Conservation (phyloP, 2,113 vertebrate genomes). For the sheep (Ovis aries) region ARS-UI_Ramb_v3.0 NC_056080.1:96160001-96160500, state of each 20-base stretch:
- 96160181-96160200: background rate
- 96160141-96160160: background rate
- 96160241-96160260: background rate
- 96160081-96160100: background rate
- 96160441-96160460: background rate
- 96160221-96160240: background rate
- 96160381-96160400: background rate
- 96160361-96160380: background rate
- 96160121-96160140: background rate
- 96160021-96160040: background rate
- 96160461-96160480: background rate
- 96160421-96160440: background rate
- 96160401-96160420: background rate
- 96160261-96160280: background rate
- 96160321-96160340: background rate
- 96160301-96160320: background rate
- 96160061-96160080: background rate
- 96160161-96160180: background rate
- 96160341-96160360: background rate
- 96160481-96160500: background rate
- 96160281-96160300: background rate
- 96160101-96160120: background rate
- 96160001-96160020: background rate
- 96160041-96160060: background rate
- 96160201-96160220: background rate